A percentile compares a stretch with the other conserved stretches of the same genome.
phyloP scores from a whole-genome alignment of 1,140 invertebrate genomes.

The Hesperophylax magnus region DNA sequence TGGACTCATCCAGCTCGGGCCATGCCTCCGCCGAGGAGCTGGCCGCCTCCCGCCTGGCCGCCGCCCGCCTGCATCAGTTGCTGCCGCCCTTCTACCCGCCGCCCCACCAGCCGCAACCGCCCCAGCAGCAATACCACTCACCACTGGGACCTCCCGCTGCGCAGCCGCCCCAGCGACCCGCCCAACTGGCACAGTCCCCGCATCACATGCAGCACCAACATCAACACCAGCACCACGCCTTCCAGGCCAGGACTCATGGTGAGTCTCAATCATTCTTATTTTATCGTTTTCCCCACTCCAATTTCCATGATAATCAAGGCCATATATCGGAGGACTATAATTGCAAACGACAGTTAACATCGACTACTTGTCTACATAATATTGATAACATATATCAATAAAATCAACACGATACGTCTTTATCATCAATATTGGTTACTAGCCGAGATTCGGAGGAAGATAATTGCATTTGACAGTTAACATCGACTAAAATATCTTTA shows the following conservation, averaged over 20 bases:
- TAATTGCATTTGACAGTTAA: too few relatives aligned
- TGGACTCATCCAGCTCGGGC: conserved; percentile 94
- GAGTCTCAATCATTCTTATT: conserved; percentile 50
- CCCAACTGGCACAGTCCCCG: conserved; percentile 47
- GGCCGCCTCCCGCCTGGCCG: conserved; percentile 71
- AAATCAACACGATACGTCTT: too few relatives aligned
- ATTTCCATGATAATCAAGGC: not conserved
- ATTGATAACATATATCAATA: too few relatives aligned
- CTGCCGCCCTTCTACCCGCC: conserved; percentile 65
- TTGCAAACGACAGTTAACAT: too few relatives aligned
- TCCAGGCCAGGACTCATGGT: conserved; percentile 64
- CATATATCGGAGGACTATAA: too few relatives aligned
- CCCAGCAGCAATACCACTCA: conserved; percentile 75
- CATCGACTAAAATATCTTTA: too few relatives aligned
- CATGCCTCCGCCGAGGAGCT: conserved; percentile 90
- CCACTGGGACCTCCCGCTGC: conserved; percentile 80
- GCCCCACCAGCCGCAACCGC: conserved; percentile 62
- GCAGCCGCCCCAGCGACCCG: conserved; percentile 65
- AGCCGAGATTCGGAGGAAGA: too few relatives aligned
- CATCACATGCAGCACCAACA: conserved; percentile 60
- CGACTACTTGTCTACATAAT: too few relatives aligned
- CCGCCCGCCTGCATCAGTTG: conserved; percentile 71
- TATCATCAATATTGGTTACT: too few relatives aligned
- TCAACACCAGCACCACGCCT: conserved; percentile 66
- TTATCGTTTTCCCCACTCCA: not conserved